Percentiles rank a stretch among this genome's conserved stretches.
These are phyloP conservation scores for Penelope pileata DNA, from an alignment of 2,113 vertebrate genomes.

Conservation along the genomic window DNA sequence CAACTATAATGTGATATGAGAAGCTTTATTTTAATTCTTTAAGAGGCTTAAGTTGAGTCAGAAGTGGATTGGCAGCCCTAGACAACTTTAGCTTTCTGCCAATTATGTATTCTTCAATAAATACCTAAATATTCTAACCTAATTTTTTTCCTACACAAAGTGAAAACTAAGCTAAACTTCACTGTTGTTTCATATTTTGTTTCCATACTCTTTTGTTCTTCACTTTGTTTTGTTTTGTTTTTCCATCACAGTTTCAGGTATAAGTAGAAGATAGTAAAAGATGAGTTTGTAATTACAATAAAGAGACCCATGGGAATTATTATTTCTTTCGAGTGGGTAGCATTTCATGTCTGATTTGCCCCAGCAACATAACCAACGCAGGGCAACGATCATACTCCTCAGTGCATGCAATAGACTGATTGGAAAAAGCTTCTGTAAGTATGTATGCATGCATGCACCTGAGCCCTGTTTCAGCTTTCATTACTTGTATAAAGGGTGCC, in stretches of 20 bases:
- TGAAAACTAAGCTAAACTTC: neutral
- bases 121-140: neutral
- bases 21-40: neutral
- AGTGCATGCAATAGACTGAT: neutral
- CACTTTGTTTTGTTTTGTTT: neutral
- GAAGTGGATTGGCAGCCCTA: neutral
- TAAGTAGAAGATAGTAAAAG: neutral
- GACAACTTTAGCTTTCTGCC: neutral
- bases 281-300: neutral
- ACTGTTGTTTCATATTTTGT: neutral
- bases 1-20: neutral
- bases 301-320: neutral
- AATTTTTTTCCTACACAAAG: neutral
- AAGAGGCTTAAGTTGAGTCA: neutral
- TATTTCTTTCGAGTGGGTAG: neutral
- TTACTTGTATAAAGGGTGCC: fast-evolving
- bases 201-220: neutral
- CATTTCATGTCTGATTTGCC: neutral
- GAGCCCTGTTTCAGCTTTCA: neutral
- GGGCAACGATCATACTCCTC: neutral
- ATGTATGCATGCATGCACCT: neutral
- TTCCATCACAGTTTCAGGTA: neutral
- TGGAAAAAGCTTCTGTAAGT: neutral
- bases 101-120: neutral
- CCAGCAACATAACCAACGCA: neutral